Conservation (phyloP, 2,888 invertebrate genomes). For the Pachycephus smyrnensis region DNA sequence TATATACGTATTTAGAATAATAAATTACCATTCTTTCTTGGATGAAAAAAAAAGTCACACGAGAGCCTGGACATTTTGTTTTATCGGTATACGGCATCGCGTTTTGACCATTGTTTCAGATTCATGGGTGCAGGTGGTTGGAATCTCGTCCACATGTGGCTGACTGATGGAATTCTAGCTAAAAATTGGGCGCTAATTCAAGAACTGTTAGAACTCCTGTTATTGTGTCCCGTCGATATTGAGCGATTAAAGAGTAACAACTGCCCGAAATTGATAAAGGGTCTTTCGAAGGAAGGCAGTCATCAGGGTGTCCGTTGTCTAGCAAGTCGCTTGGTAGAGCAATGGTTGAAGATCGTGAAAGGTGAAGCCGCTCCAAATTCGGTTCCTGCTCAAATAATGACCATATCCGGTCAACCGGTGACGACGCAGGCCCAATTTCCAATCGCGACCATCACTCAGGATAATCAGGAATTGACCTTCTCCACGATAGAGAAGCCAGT, state of each 20-base stretch:
- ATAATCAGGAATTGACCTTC: not conserved
- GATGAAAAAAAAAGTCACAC: not conserved
- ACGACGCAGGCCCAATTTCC: not conserved
- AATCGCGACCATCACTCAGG: not conserved
- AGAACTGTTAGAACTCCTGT: slow-evolving; percentile 86
- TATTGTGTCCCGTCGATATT: slow-evolving; percentile 90
- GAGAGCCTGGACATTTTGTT: not conserved
- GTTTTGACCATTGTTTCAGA: slow-evolving; percentile 60
- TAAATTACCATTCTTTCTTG: not conserved
- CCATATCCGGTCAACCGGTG: slow-evolving; percentile 61
- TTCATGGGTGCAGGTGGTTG: slow-evolving; percentile 94
- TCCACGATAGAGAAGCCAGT: not conserved
- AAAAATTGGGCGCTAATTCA: slow-evolving; percentile 89
- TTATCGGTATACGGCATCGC: slow-evolving; percentile 3
- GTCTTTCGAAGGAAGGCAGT: slow-evolving; percentile 84
- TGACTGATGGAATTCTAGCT: slow-evolving; percentile 85
- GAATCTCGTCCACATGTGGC: slow-evolving; percentile 90
- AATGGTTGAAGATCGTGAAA: slow-evolving; percentile 91
- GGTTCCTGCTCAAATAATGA: slow-evolving; percentile 64
- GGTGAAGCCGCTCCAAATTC: slow-evolving; percentile 73
- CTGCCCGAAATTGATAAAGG: slow-evolving; percentile 92
- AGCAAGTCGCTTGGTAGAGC: slow-evolving; percentile 86
- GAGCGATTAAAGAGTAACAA: slow-evolving; percentile 91
- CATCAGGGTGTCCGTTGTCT: slow-evolving; percentile 82
- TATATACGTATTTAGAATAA: not conserved